Base-by-base conservation (phyloP, 1,140 invertebrate species). In the Chrysopa pallens region DNA sequence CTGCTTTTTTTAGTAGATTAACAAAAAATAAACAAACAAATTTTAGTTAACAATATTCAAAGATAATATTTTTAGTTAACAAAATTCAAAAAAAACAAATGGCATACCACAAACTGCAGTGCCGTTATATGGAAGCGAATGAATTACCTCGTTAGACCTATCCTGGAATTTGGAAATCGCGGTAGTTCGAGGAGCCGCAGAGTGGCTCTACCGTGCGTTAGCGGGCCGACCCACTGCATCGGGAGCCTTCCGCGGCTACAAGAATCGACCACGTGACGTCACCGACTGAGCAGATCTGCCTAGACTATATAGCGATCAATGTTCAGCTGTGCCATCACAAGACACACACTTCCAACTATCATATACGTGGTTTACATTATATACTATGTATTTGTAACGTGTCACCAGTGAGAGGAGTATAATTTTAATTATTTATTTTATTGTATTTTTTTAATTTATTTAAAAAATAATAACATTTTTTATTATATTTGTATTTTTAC, bases 321-420 rank as follows among this genome's bases (percentile, higher is more conserved):
- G 69, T 70, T 71, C 70, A 72, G 70, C 61, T 70, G 68, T 70
- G 70, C 68, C 64, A 71, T 71, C 69, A 72, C 68, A 66, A 62
- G 68, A 60, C 68, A 70, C 68, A 70, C 68, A 69, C 68, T 69
- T 70, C 68, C 68, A 44, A 42, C 0, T 12, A 0, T 7, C 0
- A 0, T 0, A 12, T 12, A 11, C n/a, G 31, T 33, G 2, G 4
- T 33, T 33, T 6, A 11, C 31, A 12, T 33, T 33, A 33, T 33
- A 33, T 12, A 33, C 8, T 11, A 33, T 31, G 6, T 6, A 31
- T 31, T 7, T 11, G 11, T 31, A 9, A 12, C 31, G 6, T 33
- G n/a, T 11, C 31, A 33, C n/a, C 6, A 11, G 31, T 33, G 31
- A 33, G 31, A 33, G 6, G n/a, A 4, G 2, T 6, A 33, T 33